Evolutionary conservation across 2,797 vertebrate genomes (phyloP).

Genomic region (Melanotaenia parkinsoni): DNA sequence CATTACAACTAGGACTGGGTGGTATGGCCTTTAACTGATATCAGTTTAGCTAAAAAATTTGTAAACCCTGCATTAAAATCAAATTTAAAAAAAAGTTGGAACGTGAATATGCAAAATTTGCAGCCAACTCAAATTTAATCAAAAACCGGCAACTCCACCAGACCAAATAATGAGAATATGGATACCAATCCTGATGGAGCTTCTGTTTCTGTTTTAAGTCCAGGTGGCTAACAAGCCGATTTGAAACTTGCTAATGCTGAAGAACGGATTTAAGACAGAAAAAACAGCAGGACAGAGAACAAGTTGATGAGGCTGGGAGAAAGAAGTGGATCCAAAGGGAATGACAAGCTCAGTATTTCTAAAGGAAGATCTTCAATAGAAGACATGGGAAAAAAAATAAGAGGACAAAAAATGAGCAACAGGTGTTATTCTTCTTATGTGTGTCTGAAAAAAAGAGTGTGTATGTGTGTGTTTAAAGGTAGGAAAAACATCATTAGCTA

Average conservation of each 20-base stretch:
- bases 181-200: slow-evolving; percentile 48
- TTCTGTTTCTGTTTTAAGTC: slow-evolving; percentile 45
- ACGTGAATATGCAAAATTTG: slow-evolving; percentile 18
- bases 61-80: too few species aligned
- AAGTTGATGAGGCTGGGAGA: slow-evolving; percentile 1
- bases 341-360: slow-evolving; percentile 8
- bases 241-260: slow-evolving; percentile 29
- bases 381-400: neutral
- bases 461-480: slow-evolving; percentile 2
- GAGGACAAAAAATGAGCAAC: neutral
- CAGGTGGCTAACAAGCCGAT: slow-evolving; percentile 48
- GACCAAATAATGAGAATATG: slow-evolving; percentile 25
- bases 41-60: too few species aligned
- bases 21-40: too few species aligned
- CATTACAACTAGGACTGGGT: neutral
- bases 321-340: slow-evolving; percentile 17
- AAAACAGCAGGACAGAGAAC: neutral
- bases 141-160: slow-evolving; percentile 23
- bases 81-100: slow-evolving; percentile 16
- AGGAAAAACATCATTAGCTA: slow-evolving; percentile 48
- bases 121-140: slow-evolving; percentile 41
- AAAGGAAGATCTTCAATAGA: slow-evolving; percentile 3
- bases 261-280: slow-evolving; percentile 15
- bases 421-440: neutral
- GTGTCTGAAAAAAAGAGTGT: neutral